phyloP scores from a whole-genome alignment of 2,797 vertebrate genomes.

The Ctenochaetus hawaiiensis region DNA sequence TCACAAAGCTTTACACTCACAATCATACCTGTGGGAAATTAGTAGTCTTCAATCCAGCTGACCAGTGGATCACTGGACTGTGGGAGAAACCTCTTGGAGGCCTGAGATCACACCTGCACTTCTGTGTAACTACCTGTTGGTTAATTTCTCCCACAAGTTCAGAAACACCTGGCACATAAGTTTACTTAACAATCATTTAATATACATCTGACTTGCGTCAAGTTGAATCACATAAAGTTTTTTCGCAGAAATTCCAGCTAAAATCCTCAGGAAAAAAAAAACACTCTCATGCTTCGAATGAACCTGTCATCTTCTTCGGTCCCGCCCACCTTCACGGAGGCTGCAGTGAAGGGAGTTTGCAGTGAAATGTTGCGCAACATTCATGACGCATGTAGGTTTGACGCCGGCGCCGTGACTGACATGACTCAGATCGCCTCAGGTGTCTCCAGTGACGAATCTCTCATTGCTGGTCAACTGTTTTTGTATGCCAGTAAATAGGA shows the following conservation, averaged over 20 bases:
- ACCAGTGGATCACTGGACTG: not conserved
- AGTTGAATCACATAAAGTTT: not conserved
- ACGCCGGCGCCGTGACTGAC: not conserved
- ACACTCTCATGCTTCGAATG: not conserved
- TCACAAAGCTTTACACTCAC: not conserved
- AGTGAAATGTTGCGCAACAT: slow-evolving; percentile 32
- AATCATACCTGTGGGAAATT: not conserved
- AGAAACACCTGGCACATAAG: not conserved
- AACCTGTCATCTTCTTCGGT: not conserved
- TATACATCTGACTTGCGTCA: not conserved
- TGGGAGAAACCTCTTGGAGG: not conserved
- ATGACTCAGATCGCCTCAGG: slow-evolving; percentile 61
- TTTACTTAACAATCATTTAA: too few relatives aligned
- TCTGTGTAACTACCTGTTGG: not conserved
- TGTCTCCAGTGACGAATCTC: not conserved
- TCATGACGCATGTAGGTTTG: slow-evolving; percentile 29
- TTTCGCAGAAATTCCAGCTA: not conserved
- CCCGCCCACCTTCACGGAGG: not conserved
- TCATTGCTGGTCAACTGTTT: not conserved
- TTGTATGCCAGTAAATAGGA: slow-evolving; percentile 1
- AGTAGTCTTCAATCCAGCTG: not conserved
- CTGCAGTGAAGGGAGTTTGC: not conserved
- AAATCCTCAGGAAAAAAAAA: not conserved
- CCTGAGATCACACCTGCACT: not conserved
- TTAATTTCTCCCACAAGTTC: not conserved